Conservation (phyloP, 1,140 invertebrate species). For the Drosophila ananassae region DNA sequence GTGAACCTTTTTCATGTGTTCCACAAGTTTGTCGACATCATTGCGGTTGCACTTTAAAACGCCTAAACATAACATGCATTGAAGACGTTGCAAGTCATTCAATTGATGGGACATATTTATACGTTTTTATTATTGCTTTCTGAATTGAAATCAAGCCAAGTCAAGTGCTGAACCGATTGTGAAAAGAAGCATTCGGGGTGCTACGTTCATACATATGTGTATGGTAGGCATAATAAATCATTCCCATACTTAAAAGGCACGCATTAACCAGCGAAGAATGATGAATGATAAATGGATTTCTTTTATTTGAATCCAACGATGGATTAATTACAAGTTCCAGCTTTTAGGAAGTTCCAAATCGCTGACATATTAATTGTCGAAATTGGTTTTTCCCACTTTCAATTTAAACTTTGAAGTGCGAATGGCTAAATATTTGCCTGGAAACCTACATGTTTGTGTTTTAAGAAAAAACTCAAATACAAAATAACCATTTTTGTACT, state of each 20-base stretch:
- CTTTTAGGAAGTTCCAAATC: too few relatives aligned
- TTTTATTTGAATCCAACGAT: neutral
- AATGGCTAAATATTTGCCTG: neutral
- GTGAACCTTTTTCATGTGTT: neutral
- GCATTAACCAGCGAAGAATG: neutral
- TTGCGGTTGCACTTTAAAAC: neutral
- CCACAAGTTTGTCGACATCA: neutral
- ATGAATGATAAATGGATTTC: neutral
- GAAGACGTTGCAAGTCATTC: neutral
- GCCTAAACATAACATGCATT: neutral
- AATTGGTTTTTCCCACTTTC: neutral
- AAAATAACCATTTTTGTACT: neutral
- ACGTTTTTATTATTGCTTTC: neutral
- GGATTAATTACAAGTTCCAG: neutral
- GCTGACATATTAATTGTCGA: too few relatives aligned
- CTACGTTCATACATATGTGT: neutral
- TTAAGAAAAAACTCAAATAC: neutral
- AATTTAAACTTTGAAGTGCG: neutral
- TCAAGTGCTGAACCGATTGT: neutral
- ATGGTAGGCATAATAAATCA: neutral
- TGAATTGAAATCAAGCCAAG: neutral
- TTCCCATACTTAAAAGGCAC: neutral
- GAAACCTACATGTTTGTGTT: neutral
- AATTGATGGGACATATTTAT: neutral
- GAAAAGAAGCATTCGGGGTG: neutral